Conservation (phyloP, 2,797 vertebrate genomes). For the Vireo griseus region DNA sequence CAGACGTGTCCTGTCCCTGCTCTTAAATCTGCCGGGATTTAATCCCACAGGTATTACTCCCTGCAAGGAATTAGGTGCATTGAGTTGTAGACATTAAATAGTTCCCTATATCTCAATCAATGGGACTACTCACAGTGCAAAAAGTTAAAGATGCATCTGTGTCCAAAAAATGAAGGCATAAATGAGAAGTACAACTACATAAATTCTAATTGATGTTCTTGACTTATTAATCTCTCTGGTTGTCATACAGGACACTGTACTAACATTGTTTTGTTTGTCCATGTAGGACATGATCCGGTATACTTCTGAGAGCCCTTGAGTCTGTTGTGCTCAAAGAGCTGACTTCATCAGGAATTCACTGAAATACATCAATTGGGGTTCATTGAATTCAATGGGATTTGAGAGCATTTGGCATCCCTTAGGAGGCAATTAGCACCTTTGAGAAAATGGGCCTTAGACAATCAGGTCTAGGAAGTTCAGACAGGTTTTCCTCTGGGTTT, state of each 20-base stretch:
- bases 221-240: background rate
- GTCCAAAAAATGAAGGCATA: background rate
- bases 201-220: constrained; percentile 15
- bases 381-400: constrained; percentile 48
- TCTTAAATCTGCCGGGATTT: background rate
- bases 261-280: background rate
- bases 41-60: background rate
- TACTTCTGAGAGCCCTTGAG: background rate
- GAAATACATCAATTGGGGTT: constrained; percentile 32
- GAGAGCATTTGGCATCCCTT: constrained; percentile 36
- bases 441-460: constrained; percentile 16
- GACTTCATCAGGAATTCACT: constrained; percentile 32
- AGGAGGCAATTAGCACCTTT: constrained; percentile 56
- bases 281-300: background rate
- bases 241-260: background rate
- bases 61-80: background rate
- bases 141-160: background rate
- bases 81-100: background rate
- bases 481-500: constrained; percentile 23
- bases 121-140: background rate
- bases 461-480: background rate
- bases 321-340: background rate
- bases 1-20: background rate
- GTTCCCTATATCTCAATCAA: background rate
- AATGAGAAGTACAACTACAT: background rate